Evolutionary conservation across 2,113 vertebrate species (phyloP).

Genomic region (Plectropomus leopardus): DNA sequence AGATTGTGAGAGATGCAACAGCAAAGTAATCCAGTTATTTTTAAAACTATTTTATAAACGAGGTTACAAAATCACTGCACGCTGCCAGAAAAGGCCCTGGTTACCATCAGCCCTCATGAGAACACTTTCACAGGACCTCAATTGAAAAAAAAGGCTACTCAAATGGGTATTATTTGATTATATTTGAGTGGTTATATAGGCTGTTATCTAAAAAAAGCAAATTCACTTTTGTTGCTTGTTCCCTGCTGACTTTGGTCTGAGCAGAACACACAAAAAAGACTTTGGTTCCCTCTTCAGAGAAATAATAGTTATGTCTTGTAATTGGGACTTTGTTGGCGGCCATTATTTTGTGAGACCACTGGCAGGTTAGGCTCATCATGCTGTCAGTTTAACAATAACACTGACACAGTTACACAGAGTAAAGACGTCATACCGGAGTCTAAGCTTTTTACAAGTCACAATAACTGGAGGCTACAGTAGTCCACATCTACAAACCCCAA

Average conservation of each 20-base stretch:
- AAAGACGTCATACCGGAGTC: too few relatives aligned
- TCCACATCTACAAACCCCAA: too few relatives aligned
- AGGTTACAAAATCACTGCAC: background rate
- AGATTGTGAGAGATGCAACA: constrained; percentile 4
- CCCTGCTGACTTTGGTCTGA: constrained; percentile 18
- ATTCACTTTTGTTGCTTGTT: background rate
- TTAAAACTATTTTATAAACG: constrained; percentile 7
- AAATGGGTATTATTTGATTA: constrained; percentile 15
- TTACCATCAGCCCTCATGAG: constrained; percentile 4
- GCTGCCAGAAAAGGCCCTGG: background rate
- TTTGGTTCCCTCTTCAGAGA: constrained; percentile 27
- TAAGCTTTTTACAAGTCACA: too few relatives aligned
- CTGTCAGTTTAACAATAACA: constrained; percentile 28
- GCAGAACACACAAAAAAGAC: background rate
- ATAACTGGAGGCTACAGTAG: too few relatives aligned
- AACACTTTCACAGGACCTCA: background rate
- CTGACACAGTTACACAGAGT: too few relatives aligned
- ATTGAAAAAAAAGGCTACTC: constrained; percentile 4
- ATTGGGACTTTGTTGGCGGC: constrained; percentile 35
- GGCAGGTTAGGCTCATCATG: constrained; percentile 38
- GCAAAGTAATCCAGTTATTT: constrained; percentile 6
- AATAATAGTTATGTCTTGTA: constrained; percentile 23
- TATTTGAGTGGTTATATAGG: background rate
- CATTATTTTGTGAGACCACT: constrained; percentile 9
- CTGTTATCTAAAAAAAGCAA: background rate